Evolutionary conservation across 2,797 vertebrate genomes (phyloP), one percentile per base, ranked within the genome.

Genomic region (Pseudopleuronectes americanus): DNA sequence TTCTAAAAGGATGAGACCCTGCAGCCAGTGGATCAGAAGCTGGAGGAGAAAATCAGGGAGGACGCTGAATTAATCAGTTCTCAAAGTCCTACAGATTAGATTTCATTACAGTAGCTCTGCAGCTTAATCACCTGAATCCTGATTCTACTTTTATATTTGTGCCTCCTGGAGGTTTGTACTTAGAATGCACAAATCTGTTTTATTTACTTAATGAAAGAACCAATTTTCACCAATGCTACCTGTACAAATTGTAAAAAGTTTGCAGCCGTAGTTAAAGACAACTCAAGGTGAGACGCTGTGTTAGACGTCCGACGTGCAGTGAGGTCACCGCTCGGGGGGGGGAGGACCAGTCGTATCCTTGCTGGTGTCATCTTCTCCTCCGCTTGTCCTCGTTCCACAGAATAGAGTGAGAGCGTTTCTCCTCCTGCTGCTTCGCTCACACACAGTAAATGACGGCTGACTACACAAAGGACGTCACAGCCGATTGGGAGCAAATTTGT

Each of bases 401-500:
- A 24, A 24, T 24, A 24, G 24, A 24, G 24, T 24, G 24, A 24
- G 24, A 24, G 24, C 24, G 24, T n/a, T n/a, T n/a, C n/a, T n/a
- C n/a, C n/a, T n/a, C n/a, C 59, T 28, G 56, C 63, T 62, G 76
- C 63, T 74, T 52, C 64, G 5, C 64, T 59, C 21, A 4, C 74
- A 56, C 48, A 21, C 41, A 21, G 51, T 68, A 64, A 84, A 83
- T 66, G 70, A 83, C 74, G 36, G 64, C 79, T 64, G 63, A 70
- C 83, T 54, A 12, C 66, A 68, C 62, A 56, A 76, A 77, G 79
- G 68, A 62, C 76, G 77, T 69, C 59, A 14, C 67, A 23, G 61
- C 77, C 36, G 48, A 79, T 56, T 43, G 70, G 57, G 68, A 72
- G 69, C 49, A 77, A 79, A 87, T 84, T 75, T 68, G 56, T 74